Conservation (phyloP, 2,797 vertebrate genomes). For the Halcyon smyrnensis region DNA sequence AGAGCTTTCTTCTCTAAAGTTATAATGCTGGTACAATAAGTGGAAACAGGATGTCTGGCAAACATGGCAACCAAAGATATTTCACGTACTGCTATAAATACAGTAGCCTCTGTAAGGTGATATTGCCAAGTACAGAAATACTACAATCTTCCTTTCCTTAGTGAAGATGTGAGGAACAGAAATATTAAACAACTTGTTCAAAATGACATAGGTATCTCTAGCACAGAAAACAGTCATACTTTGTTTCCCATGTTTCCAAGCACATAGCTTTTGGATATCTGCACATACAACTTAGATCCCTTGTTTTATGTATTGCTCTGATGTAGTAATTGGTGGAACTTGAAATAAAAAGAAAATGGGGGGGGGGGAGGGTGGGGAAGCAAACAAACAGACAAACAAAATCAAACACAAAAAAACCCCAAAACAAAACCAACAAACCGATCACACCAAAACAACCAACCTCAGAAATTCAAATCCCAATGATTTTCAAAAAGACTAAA, state of each 20-base stretch:
- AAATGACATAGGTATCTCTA: background rate
- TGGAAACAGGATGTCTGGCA: background rate
- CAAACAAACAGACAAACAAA: no score
- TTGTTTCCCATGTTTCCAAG: background rate
- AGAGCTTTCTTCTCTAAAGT: background rate
- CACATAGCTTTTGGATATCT: background rate
- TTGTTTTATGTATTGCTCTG: slow-evolving; percentile 3
- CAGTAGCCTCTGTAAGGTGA: background rate
- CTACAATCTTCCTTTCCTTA: background rate
- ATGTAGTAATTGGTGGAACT: slow-evolving; percentile 4
- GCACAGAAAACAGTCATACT: background rate
- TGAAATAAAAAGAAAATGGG: background rate
- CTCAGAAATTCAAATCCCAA: slow-evolving; percentile 18
- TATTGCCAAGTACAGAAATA: background rate
- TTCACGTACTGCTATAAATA: background rate
- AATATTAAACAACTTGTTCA: background rate
- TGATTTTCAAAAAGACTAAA: background rate
- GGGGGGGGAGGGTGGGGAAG: no score
- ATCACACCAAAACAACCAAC: background rate
- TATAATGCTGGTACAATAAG: background rate
- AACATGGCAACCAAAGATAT: background rate
- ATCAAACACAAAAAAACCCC: no score
- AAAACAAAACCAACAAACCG: background rate
- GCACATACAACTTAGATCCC: background rate
- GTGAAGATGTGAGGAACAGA: background rate